These are phyloP conservation scores for Charina bottae DNA, from an alignment of 2,113 vertebrate genomes.

Conservation along the genomic window DNA sequence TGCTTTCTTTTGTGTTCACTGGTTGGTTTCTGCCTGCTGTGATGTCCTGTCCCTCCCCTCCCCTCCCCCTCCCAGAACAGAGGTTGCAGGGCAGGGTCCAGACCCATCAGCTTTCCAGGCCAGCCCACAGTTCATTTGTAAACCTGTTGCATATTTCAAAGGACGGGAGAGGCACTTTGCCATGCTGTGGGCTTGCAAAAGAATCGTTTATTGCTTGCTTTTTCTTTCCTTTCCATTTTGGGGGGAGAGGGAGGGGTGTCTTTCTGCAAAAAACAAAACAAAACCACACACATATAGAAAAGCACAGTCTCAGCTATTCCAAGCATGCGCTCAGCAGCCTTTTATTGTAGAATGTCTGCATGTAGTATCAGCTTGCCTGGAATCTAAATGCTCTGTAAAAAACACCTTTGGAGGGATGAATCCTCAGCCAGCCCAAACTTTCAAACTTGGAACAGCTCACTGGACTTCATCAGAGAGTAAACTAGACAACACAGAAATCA, in stretches of 20 bases:
- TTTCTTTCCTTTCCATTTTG: not conserved
- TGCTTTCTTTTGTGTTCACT: not conserved
- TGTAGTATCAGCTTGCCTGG: not conserved
- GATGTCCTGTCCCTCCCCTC: not conserved
- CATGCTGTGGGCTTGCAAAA: not conserved
- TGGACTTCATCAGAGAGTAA: not conserved
- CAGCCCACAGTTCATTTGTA: not conserved
- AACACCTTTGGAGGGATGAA: not conserved
- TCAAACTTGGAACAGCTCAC: not conserved
- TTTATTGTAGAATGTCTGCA: not conserved
- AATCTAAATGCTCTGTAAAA: slow-evolving; percentile 6
- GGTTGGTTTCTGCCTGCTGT: slow-evolving; percentile 8
- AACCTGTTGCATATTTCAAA: not conserved
- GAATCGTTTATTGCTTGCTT: not conserved
- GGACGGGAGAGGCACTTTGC: not conserved
- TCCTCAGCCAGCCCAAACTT: not conserved
- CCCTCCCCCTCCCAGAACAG: not conserved
- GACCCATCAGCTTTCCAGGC: not conserved
- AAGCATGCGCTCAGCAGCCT: not conserved
- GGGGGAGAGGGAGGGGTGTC: too few species aligned
- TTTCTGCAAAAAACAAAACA: not conserved
- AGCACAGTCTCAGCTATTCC: not conserved
- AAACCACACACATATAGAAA: not conserved
- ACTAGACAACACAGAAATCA: not conserved
- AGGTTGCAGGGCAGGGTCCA: rapidly evolving